Conservation (phyloP, 1,140 invertebrate species). For the Choristoneura fumiferana region DNA sequence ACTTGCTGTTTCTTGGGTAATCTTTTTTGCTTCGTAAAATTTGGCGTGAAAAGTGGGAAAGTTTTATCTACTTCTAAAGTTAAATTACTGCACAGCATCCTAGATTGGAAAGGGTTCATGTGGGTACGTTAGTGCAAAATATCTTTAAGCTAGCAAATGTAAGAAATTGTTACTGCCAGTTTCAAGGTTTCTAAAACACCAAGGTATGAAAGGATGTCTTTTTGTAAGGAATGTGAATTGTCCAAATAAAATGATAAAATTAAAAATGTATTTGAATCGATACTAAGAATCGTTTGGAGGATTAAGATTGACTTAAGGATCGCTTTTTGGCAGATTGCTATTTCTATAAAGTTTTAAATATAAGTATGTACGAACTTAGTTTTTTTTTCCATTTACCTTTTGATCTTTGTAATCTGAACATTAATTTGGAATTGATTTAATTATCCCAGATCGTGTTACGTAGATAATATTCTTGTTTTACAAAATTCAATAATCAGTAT, state of each 20-base stretch:
- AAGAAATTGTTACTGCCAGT: conserved; percentile 72
- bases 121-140: neutral
- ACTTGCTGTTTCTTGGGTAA: neutral
- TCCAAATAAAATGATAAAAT: conserved; percentile 23
- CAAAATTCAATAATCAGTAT: too few relatives aligned
- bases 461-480: too few relatives aligned
- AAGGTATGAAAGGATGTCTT: conserved; percentile 46
- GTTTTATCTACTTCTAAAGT: too few relatives aligned
- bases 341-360: conserved; percentile 1
- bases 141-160: conserved; percentile 40
- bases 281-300: conserved; percentile 13
- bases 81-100: too few relatives aligned
- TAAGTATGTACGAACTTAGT: conserved; percentile 1
- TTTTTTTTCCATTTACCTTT: neutral
- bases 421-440: too few relatives aligned
- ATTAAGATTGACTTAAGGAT: conserved; percentile 6
- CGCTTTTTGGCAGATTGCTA: conserved; percentile 15
- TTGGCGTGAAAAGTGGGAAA: too few relatives aligned
- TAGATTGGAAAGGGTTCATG: neutral
- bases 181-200: conserved; percentile 68
- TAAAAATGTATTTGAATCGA: conserved; percentile 3
- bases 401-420: too few relatives aligned
- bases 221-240: conserved; percentile 35
- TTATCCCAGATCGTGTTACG: too few relatives aligned
- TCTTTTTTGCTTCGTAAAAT: too few relatives aligned